Conservation (phyloP, 2,113 vertebrate genomes). For the Podarcis cretensis region DNA sequence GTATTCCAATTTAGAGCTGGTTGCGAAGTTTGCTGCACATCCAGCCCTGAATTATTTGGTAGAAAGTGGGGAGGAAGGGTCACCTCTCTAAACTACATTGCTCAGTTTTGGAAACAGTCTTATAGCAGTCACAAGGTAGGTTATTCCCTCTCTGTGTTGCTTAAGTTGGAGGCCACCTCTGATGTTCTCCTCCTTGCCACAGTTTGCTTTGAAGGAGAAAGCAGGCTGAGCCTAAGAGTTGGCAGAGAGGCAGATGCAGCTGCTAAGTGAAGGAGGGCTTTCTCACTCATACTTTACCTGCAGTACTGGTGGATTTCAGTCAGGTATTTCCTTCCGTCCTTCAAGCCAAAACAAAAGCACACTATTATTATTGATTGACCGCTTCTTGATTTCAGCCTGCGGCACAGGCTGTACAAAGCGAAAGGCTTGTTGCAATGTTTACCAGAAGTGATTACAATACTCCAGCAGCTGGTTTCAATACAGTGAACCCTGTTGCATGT, state of each 20-base stretch:
- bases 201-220: neutral
- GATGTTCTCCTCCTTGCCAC: neutral
- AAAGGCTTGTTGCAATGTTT: neutral
- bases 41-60: neutral
- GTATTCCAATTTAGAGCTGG: neutral
- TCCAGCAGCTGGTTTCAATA: too few relatives aligned
- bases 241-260: neutral
- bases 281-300: neutral
- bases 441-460: too few relatives aligned
- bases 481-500: too few relatives aligned
- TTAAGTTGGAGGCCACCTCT: neutral
- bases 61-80: neutral
- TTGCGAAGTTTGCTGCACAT: neutral
- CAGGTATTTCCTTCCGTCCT: neutral
- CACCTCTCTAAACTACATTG: neutral
- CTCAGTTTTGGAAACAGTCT: neutral
- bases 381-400: constrained; percentile 32
- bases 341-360: constrained; percentile 8
- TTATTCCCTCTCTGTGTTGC: neutral
- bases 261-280: neutral
- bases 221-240: rapidly evolving
- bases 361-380: neutral
- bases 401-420: constrained; percentile 2
- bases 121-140: neutral
- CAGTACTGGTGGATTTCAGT: neutral